Base-by-base conservation (phyloP, 2,888 invertebrate species). In the Tenthredo mesomela region DNA sequence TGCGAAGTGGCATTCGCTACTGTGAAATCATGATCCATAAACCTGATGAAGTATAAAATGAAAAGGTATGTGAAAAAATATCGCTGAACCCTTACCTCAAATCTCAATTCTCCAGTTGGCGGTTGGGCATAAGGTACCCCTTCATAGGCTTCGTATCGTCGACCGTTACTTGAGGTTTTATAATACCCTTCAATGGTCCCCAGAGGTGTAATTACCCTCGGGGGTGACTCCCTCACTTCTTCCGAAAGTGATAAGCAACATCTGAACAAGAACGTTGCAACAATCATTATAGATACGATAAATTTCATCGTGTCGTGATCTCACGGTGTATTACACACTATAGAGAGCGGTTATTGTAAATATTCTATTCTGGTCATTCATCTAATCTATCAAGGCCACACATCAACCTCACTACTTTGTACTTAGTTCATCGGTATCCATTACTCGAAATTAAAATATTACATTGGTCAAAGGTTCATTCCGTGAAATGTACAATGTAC, bases 61-160 rank as follows among this genome's bases (percentile, higher is more conserved):
- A 1, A 50, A n/a, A 10, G 0, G 50, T n/a, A 15, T 10, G 18
- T 50, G 15, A n/a, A n/a, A 5, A 50, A 50, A 18, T 50, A n/a
- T 50, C 50, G 18, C 50, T n/a, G 1, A 50, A 50, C 0, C 50
- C 82, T 86, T 87, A 92, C 92, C 88, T 89, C 88, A 86, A 92
- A 92, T 85, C 92, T 88, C 40, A 91, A 87, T 70, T 91, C 87
- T 43, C 91, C 91, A 37, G 88, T 84, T 2, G 92, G 92, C 29
- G 92, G 90, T 43, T 88, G 65, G n/a, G 91, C 92, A 85, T 91
- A 92, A 12, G 92, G n/a, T n/a, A n/a, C n/a, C n/a, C n/a, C n/a
- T n/a, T n/a, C n/a, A n/a, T n/a, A n/a, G n/a, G n/a, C n/a, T 80
- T 89, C 88, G n/a, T 89, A 91, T 43, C 87, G 86, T 82, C 88